phyloP scores from a whole-genome alignment of 2,888 invertebrate species.

The Drosophila yooni region DNA sequence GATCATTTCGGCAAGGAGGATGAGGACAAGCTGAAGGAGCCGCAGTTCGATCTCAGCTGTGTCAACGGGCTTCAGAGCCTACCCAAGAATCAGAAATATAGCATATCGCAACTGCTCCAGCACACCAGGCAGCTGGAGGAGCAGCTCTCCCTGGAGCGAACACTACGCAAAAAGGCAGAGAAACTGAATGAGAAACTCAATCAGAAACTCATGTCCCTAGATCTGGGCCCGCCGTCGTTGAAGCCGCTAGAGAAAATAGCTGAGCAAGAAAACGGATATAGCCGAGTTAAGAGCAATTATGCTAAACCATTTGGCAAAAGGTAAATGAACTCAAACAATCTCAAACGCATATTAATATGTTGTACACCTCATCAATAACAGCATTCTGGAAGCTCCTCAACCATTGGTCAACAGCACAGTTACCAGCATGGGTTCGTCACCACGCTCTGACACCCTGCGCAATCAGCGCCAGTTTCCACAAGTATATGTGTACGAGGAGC shows the following conservation, averaged over 20 bases:
- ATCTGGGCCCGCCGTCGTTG: slow-evolving; percentile 34
- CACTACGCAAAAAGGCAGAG: slow-evolving; percentile 88
- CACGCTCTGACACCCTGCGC: slow-evolving; percentile 67
- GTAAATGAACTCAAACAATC: slow-evolving; percentile 52
- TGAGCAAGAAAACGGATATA: slow-evolving; percentile 76
- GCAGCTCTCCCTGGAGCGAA: slow-evolving; percentile 88
- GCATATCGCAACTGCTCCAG: slow-evolving; percentile 71
- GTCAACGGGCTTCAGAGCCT: slow-evolving; percentile 61
- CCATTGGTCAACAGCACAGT: slow-evolving; percentile 62
- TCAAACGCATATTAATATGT: background rate
- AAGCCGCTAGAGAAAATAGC: slow-evolving; percentile 35
- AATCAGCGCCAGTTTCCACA: slow-evolving; percentile 38
- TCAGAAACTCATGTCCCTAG: slow-evolving; percentile 86
- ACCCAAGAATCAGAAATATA: slow-evolving; percentile 73
- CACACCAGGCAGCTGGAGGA: slow-evolving; percentile 86
- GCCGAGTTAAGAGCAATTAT: slow-evolving; percentile 71
- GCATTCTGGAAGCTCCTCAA: slow-evolving; percentile 53
- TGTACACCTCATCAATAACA: slow-evolving; percentile 4
- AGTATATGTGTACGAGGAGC: background rate
- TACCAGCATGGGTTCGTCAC: slow-evolving; percentile 57
- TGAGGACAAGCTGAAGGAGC: slow-evolving; percentile 71
- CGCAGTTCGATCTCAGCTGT: slow-evolving; percentile 75
- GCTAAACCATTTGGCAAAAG: slow-evolving; percentile 76
- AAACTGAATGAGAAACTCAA: slow-evolving; percentile 87
- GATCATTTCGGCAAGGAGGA: slow-evolving; percentile 85